These are phyloP conservation scores for Suncus etruscus DNA, from an alignment of 2,113 vertebrate species.

Conservation along the genomic window DNA sequence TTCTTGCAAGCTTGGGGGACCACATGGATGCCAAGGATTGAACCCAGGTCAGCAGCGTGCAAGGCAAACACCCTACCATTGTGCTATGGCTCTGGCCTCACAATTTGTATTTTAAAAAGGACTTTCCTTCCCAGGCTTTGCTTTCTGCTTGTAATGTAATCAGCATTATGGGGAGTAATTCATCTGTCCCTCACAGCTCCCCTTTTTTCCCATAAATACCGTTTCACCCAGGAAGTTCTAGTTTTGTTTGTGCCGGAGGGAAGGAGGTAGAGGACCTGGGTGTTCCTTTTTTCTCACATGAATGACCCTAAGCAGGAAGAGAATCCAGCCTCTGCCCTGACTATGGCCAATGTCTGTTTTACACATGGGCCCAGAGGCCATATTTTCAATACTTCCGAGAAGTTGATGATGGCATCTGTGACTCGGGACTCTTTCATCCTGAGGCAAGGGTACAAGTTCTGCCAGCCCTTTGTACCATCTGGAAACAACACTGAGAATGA, in stretches of 20 bases:
- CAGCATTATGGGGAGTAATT: slow-evolving; percentile 6
- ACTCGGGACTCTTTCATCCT: slow-evolving; percentile 46
- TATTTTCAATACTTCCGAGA: slow-evolving; percentile 43
- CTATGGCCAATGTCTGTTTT: slow-evolving; percentile 30
- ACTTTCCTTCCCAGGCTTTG: slow-evolving; percentile 37
- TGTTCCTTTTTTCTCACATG: slow-evolving; percentile 2
- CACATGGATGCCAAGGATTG: too few relatives aligned
- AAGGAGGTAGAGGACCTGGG: neutral
- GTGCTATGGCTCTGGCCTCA: too few relatives aligned
- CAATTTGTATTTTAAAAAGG: neutral
- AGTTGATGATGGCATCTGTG: slow-evolving; percentile 22
- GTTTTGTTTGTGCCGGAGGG: neutral
- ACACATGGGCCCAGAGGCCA: slow-evolving; percentile 45
- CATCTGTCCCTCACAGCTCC: neutral
- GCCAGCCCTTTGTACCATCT: slow-evolving; percentile 23
- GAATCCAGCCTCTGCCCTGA: neutral
- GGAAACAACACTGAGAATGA: slow-evolving; percentile 15
- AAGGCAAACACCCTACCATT: too few relatives aligned
- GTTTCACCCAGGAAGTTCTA: neutral
- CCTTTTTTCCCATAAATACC: neutral
- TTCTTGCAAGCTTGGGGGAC: too few relatives aligned
- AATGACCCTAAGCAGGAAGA: neutral
- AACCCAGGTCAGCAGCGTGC: too few relatives aligned
- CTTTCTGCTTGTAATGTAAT: neutral
- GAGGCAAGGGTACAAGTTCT: slow-evolving; percentile 38